Evolutionary conservation across 1,140 invertebrate species (phyloP).

Genomic region (Scaptomyza hsui): DNA sequence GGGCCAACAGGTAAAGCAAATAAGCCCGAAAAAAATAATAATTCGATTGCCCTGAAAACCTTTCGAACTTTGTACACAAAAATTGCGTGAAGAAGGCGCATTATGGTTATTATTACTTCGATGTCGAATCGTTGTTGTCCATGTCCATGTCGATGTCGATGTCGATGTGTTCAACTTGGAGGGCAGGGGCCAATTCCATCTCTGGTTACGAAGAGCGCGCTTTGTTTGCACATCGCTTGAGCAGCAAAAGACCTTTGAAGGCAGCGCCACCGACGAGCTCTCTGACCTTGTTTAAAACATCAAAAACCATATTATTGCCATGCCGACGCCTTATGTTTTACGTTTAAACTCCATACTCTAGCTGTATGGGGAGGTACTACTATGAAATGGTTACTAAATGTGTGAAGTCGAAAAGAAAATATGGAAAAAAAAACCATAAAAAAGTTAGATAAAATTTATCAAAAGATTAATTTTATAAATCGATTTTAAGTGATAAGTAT

Average conservation of each 20-base stretch:
- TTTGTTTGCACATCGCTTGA: constrained; percentile 63
- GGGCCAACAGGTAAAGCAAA: constrained; percentile 39
- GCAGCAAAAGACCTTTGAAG: constrained; percentile 28
- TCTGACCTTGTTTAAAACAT: constrained; percentile 75
- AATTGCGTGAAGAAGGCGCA: constrained; percentile 70
- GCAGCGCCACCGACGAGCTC: constrained; percentile 29
- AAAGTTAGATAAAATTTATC: too few species aligned
- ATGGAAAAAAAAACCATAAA: too few species aligned
- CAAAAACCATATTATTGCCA: constrained; percentile 73
- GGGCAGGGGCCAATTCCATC: constrained; percentile 10
- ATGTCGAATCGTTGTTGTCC: constrained; percentile 5
- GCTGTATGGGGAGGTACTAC: not conserved
- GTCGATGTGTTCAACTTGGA: not conserved
- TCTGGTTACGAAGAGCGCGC: constrained; percentile 32
- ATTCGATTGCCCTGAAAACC: constrained; percentile 62
- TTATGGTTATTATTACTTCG: constrained; percentile 60
- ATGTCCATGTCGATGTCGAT: constrained; percentile 4
- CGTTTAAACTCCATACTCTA: constrained; percentile 29
- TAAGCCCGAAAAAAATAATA: constrained; percentile 11
- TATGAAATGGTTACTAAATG: not conserved
- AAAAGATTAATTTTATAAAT: too few species aligned
- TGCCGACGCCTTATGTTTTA: constrained; percentile 48
- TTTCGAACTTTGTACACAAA: constrained; percentile 62
- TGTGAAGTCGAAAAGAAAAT: too few species aligned
- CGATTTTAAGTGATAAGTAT: too few species aligned